phyloP scores from a whole-genome alignment of 2,888 invertebrate species.

The Tineola bisselliella region DNA sequence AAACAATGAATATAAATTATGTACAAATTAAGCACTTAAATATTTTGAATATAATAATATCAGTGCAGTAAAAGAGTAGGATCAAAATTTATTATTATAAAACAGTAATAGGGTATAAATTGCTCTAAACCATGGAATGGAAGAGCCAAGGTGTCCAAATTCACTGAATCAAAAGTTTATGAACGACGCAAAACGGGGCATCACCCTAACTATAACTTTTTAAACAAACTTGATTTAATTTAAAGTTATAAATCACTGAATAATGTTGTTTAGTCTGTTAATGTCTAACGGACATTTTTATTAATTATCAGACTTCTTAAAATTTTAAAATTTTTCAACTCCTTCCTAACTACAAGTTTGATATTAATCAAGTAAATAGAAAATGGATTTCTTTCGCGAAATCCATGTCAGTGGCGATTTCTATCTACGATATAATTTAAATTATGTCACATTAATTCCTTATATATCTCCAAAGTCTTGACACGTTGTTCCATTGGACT shows the following conservation, averaged over 20 bases:
- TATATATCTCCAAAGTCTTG: neutral
- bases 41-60: neutral
- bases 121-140: neutral
- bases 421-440: conserved; percentile 14
- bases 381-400: conserved; percentile 49
- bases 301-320: conserved; percentile 47
- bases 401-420: conserved; percentile 31
- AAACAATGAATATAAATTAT: neutral
- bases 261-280: conserved; percentile 45
- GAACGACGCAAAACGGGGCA: neutral
- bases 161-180: conserved; percentile 15
- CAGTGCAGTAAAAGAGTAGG: conserved; percentile 6
- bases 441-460: conserved; percentile 12
- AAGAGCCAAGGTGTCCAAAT: conserved; percentile 15
- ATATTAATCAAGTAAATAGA: conserved; percentile 53
- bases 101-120: neutral
- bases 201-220: conserved; percentile 50
- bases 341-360: conserved; percentile 56
- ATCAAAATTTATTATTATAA: neutral
- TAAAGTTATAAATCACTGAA: conserved; percentile 51
- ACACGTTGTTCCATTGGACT: neutral
- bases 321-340: conserved; percentile 36
- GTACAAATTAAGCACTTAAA: neutral
- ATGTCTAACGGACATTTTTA: conserved; percentile 40
- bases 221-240: conserved; percentile 51